Conservation (phyloP, 2,797 vertebrate species). For the Setipinna tenuifilis region DNA sequence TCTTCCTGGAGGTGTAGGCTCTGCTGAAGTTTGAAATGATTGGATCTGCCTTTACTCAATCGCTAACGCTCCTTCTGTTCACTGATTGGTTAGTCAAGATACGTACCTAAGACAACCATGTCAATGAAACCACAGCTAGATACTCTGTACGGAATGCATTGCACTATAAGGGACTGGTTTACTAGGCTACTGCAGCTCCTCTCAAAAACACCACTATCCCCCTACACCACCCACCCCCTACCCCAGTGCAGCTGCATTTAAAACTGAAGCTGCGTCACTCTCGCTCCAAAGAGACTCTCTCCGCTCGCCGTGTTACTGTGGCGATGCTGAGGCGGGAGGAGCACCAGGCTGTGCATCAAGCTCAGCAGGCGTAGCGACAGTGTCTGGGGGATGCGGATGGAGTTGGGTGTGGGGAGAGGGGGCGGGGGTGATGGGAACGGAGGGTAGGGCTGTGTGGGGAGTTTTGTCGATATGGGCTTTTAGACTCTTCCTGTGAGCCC, state of each 20-base stretch:
- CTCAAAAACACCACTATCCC: neutral
- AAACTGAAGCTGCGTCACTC: neutral
- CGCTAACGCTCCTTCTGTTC: no score
- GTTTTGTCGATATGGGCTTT: neutral
- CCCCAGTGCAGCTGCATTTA: neutral
- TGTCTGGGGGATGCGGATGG: neutral
- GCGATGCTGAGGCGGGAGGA: constrained; percentile 7
- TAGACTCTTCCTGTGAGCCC: constrained; percentile 10
- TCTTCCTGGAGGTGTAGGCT: no score
- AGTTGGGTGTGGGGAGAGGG: neutral
- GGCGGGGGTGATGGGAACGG: neutral
- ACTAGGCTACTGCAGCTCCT: neutral
- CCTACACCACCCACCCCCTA: no score
- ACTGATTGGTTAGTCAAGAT: no score
- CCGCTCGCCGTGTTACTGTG: neutral
- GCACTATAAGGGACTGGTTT: no score
- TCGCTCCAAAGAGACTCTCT: neutral
- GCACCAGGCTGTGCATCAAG: neutral
- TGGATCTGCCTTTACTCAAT: no score
- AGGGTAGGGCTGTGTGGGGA: neutral
- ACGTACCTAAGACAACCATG: no score
- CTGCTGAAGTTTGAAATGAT: no score
- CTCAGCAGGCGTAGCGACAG: neutral
- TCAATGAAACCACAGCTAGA: no score
- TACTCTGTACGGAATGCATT: no score